These are phyloP conservation scores for Psittacula cyanocephala DNA, from an alignment of 2,113 vertebrate species.

Conservation along the genomic window DNA sequence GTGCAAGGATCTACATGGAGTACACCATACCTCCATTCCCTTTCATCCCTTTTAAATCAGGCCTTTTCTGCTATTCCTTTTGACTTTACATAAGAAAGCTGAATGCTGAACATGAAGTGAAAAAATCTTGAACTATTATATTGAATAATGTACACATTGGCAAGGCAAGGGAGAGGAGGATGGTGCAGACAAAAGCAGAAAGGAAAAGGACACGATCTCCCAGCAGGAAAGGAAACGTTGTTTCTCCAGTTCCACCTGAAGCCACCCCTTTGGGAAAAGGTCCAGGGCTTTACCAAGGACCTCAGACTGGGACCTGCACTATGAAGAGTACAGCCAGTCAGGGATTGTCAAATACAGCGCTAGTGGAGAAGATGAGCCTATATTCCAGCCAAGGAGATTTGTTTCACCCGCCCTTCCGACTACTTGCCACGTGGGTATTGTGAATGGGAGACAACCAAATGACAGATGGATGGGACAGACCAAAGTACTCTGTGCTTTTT, in stretches of 20 bases:
- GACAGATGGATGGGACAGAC: background rate
- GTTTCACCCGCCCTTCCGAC: background rate
- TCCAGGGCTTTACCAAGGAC: background rate
- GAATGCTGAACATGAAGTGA: background rate
- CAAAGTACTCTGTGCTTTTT: background rate
- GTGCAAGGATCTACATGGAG: fast-evolving
- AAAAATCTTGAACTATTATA: background rate
- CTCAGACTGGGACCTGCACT: background rate
- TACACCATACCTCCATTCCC: background rate
- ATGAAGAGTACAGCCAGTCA: background rate
- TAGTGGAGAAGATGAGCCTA: background rate
- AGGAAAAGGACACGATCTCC: background rate
- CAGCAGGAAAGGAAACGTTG: background rate
- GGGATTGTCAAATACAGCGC: background rate
- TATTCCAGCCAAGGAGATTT: background rate
- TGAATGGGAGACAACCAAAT: background rate
- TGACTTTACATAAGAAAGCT: background rate
- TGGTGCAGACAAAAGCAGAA: background rate
- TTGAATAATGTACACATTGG: background rate
- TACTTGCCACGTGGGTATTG: fast-evolving
- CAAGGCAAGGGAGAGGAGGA: background rate
- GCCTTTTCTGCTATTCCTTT: background rate
- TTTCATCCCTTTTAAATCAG: background rate
- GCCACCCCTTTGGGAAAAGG: background rate
- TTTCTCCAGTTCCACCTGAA: background rate